Percentiles rank a stretch among this genome's conserved stretches.
phyloP scores from a whole-genome alignment of 2,888 invertebrate species.

The Celastrina argiolus region DNA sequence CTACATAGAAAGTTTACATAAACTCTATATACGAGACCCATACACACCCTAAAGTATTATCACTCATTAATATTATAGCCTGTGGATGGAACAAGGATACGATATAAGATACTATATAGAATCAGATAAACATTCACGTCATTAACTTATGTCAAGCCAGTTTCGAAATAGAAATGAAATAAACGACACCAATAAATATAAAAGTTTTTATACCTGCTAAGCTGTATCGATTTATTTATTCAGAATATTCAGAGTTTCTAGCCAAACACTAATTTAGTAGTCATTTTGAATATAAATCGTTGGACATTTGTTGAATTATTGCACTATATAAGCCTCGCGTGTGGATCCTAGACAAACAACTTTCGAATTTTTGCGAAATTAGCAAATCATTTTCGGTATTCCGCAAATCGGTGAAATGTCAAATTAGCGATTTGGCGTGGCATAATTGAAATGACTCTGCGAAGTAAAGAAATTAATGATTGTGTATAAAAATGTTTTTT shows the following conservation, averaged over 20 bases:
- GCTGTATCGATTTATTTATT: not conserved
- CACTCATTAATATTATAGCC: no score
- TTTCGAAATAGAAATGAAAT: not conserved
- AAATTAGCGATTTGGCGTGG: not conserved
- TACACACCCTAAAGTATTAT: no score
- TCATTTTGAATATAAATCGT: not conserved
- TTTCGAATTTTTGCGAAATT: constrained; percentile 24
- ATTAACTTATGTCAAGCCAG: not conserved
- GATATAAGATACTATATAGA: not conserved
- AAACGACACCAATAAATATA: not conserved
- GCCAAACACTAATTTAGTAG: not conserved
- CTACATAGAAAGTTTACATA: no score
- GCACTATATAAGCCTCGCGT: constrained; percentile 8
- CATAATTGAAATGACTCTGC: not conserved
- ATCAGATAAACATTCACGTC: not conserved
- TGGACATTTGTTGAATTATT: constrained; percentile 22
- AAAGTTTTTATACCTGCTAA: not conserved
- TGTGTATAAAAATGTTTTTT: no score
- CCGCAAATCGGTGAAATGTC: not conserved
- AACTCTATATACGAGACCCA: no score
- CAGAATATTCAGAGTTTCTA: not conserved
- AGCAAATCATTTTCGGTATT: not conserved
- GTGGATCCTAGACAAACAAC: constrained; percentile 24
- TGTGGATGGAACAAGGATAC: no score
- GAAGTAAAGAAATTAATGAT: no score